Conservation (phyloP, 2,797 vertebrate species). For the Galaxias olidus region DNA sequence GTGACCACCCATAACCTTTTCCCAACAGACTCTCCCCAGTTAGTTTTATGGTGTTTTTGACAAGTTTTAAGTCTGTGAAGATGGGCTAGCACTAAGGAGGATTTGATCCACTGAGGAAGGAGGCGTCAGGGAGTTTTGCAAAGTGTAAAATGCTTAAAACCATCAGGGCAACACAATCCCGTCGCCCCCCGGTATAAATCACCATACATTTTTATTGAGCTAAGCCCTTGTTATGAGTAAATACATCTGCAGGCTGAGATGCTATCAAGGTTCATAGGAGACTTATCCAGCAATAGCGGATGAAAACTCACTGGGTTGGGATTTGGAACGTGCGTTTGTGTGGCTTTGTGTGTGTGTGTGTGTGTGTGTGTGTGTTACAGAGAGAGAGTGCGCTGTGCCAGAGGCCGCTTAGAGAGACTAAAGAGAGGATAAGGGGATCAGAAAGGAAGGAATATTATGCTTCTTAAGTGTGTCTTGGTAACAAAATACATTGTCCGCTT, state of each 20-base stretch:
- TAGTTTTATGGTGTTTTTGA: constrained; percentile 55
- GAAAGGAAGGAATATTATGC: constrained; percentile 73
- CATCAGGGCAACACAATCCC: constrained; percentile 74
- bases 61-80: constrained; percentile 11
- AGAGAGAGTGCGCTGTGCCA: constrained; percentile 37
- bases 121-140: constrained; percentile 73
- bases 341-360: constrained; percentile 13
- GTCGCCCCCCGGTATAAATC: constrained; percentile 78
- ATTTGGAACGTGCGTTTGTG: constrained; percentile 21
- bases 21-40: neutral
- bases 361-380: constrained; percentile 17
- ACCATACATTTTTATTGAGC: constrained; percentile 78
- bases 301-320: constrained; percentile 30
- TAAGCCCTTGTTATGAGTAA: constrained; percentile 83
- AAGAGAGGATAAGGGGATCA: constrained; percentile 76
- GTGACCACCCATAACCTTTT: no score
- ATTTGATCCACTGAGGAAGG: constrained; percentile 42
- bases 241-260: constrained; percentile 72
- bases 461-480: constrained; percentile 67
- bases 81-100: constrained; percentile 38
- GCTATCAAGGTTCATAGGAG: constrained; percentile 70
- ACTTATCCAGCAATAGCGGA: constrained; percentile 63
- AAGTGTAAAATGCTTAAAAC: constrained; percentile 79
- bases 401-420: constrained; percentile 67
- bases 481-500: constrained; percentile 65